Conservation (phyloP, 2,888 invertebrate genomes). For the Tuberolachnus salignus region DNA sequence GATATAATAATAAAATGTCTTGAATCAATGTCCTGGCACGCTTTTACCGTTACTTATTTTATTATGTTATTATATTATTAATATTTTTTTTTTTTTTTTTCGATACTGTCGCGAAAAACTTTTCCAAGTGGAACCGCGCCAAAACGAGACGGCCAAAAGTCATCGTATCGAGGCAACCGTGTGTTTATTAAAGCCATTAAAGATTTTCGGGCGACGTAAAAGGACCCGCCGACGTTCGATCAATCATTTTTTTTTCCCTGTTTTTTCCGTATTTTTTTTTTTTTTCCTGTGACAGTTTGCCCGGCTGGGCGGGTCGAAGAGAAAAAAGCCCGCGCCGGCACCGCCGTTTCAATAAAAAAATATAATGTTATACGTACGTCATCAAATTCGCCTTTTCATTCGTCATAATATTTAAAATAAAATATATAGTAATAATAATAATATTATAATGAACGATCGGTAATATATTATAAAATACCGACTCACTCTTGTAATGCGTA, state of each 20-base stretch:
- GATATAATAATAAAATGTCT: slow-evolving; percentile 27
- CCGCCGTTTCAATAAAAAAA: slow-evolving; percentile 33
- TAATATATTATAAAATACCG: not conserved
- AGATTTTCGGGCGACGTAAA: slow-evolving; percentile 35
- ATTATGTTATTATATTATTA: not conserved
- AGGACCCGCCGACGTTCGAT: slow-evolving; percentile 40
- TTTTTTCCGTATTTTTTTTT: slow-evolving; percentile 27
- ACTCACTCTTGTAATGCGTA: slow-evolving; percentile 15
- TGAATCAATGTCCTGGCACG: slow-evolving; percentile 49
- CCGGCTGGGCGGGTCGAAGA: too few species aligned
- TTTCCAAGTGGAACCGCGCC: slow-evolving; percentile 37
- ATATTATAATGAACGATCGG: slow-evolving; percentile 43
- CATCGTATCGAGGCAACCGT: not conserved
- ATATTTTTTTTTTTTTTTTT: slow-evolving; percentile 1
- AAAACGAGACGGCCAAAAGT: slow-evolving; percentile 39
- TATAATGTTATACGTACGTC: too few species aligned
- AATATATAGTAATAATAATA: slow-evolving; percentile 22
- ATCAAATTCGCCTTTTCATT: slow-evolving; percentile 40
- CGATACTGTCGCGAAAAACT: not conserved
- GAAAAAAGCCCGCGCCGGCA: too few species aligned
- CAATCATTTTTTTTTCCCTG: slow-evolving; percentile 51
- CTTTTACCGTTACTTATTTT: slow-evolving; percentile 24
- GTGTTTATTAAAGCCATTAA: slow-evolving; percentile 52
- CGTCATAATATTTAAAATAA: slow-evolving; percentile 30
- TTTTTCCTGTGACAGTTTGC: too few species aligned